Base-by-base conservation (phyloP, 2,888 invertebrate genomes). In the Orthosia cruda region DNA sequence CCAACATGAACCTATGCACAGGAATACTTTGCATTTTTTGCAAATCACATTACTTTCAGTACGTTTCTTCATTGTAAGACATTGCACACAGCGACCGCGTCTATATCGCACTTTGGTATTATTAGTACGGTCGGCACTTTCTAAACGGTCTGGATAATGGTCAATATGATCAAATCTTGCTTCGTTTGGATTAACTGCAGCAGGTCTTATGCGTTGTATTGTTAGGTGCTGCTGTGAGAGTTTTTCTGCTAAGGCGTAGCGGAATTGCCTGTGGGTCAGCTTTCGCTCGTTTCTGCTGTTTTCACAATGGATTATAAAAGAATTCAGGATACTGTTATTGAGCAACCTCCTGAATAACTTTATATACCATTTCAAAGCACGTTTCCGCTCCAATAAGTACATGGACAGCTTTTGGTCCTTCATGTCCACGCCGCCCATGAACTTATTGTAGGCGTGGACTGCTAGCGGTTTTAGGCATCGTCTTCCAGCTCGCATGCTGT, bases 81-180 rank as follows among this genome's bases (percentile, higher is more conserved):
- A 58, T 32, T 58, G 57, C 57, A 58, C 57, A 58, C 57, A 58
- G 57, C 57, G 26, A 58, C 57, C 26, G 57, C 57, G 26, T 62
- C 61, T 61, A 61, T 45, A 61, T 61, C 45, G 61, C 61, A 61
- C 61, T 61, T 61, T 45, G 61, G 61, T 61, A 62, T 62, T 62
- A 47, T 62, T 64, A 49, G 64, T 64, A 64, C 52, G 64, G n/a
- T 64, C 64, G 32, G 64, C 64, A 64, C 50, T 64, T 64, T 64
- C 64, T 52, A 64, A 64, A 32, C 50, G 64, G 64, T 64, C 32
- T 52, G 52, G 61, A 61, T n/a, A 61, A 61, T 18, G 61, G 61
- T 61, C 45, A 61, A 61, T 61, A 61, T 61, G 61, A 61, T 61
- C 45, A 61, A 61, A 61, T 45, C 61, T 61, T 61, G 61, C 45